Evolutionary conservation across 1,140 invertebrate species (phyloP).

Genomic region (Hyles euphorbiae): DNA sequence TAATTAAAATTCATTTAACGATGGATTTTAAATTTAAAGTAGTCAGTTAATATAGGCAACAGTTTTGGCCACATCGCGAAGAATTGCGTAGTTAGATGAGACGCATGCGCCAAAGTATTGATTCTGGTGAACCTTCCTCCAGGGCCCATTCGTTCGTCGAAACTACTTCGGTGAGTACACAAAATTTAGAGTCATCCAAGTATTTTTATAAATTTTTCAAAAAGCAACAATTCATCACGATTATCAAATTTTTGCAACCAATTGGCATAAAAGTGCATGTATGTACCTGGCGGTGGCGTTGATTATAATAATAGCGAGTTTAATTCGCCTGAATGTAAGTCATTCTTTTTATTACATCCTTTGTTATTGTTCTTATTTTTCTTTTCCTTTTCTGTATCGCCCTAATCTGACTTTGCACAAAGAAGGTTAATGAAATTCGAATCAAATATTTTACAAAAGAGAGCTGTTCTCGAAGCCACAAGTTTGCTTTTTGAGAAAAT

Average conservation of each 20-base stretch:
- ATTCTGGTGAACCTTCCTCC: constrained; percentile 19
- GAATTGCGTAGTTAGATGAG: constrained; percentile 37
- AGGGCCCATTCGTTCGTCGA: constrained; percentile 34
- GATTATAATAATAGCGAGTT: constrained; percentile 67
- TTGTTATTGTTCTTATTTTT: constrained; percentile 15
- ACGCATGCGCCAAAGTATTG: constrained; percentile 55
- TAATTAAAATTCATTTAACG: too few species aligned
- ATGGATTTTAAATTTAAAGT: too few species aligned
- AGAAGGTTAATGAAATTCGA: too few species aligned
- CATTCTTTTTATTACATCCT: constrained; percentile 5
- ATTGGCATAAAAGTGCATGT: constrained; percentile 43
- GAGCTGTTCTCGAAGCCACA: too few species aligned
- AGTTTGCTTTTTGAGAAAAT: too few species aligned
- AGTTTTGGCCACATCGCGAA: too few species aligned
- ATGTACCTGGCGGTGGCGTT: constrained; percentile 71
- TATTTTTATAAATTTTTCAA: constrained; percentile 6
- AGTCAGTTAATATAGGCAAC: too few species aligned
- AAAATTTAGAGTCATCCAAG: constrained; percentile 9
- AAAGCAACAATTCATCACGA: constrained; percentile 1
- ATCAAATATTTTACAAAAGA: too few species aligned
- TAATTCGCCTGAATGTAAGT: constrained; percentile 67
- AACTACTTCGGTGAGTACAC: constrained; percentile 50
- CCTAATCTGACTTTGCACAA: too few species aligned
- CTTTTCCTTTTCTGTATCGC: too few species aligned
- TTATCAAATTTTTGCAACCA: neutral